Conservation (phyloP, 2,113 vertebrate genomes). For the Phyllostomus hastatus region DNA sequence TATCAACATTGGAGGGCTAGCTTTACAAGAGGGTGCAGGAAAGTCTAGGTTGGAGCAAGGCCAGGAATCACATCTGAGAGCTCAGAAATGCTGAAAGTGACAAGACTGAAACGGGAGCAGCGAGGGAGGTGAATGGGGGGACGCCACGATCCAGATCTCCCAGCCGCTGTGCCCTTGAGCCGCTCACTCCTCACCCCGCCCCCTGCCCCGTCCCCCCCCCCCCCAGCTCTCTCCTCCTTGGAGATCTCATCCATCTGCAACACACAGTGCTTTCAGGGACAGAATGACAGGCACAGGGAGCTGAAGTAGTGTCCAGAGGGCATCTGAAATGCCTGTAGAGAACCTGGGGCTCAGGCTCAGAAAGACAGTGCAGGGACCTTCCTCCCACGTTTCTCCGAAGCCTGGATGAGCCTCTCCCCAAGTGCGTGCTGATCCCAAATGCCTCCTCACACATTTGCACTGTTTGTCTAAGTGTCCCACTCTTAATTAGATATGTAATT, state of each 20-base stretch:
- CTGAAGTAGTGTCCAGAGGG: background rate
- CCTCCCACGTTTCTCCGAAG: background rate
- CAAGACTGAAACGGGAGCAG: background rate
- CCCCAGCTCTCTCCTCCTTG: background rate
- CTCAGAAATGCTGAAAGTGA: background rate
- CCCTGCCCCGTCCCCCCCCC: accelerated
- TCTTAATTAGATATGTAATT: constrained; percentile 54
- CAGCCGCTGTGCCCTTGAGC: no score
- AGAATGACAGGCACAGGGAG: background rate
- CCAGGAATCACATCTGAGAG: background rate
- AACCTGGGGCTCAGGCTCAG: background rate
- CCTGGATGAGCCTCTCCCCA: background rate
- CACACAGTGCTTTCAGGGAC: background rate
- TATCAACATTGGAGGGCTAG: background rate
- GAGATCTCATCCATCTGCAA: background rate
- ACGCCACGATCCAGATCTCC: accelerated
- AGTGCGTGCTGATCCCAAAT: background rate
- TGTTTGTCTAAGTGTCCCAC: background rate
- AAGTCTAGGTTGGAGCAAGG: background rate
- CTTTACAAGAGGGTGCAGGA: background rate
- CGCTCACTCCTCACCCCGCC: background rate
- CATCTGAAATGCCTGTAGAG: background rate
- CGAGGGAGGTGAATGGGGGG: no score
- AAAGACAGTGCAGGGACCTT: accelerated
- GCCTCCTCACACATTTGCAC: constrained; percentile 15